Conservation (phyloP, 2,888 invertebrate genomes). For the Diplazon laetatorius region DNA sequence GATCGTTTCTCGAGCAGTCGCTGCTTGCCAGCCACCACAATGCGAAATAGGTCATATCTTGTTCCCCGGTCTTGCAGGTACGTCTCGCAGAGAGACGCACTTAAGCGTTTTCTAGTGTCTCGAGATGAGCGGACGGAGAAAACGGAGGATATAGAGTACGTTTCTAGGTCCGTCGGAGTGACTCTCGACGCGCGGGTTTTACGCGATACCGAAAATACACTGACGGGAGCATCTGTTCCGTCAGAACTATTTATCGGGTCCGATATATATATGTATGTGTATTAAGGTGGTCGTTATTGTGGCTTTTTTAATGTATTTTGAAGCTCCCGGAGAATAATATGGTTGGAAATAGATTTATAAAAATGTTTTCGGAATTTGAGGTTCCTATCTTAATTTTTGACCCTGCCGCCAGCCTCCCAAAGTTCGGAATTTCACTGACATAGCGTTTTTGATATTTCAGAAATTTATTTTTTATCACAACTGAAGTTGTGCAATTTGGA, state of each 20-base stretch:
- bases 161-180: slow-evolving; percentile 59
- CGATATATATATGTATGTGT: too few relatives aligned
- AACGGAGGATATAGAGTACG: slow-evolving; percentile 56
- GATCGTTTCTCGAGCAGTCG: slow-evolving; percentile 41
- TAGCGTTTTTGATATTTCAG: too few relatives aligned
- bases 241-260: neutral
- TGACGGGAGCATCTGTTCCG: neutral
- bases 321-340: too few relatives aligned
- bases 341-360: too few relatives aligned
- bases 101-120: slow-evolving; percentile 58
- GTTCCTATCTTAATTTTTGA: too few relatives aligned
- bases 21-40: slow-evolving; percentile 59
- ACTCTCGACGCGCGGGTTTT: slow-evolving; percentile 55
- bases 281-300: too few relatives aligned
- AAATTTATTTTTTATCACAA: too few relatives aligned
- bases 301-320: too few relatives aligned
- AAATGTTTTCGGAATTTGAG: too few relatives aligned
- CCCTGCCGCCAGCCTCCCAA: too few relatives aligned
- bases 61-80: slow-evolving; percentile 44
- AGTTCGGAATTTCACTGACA: too few relatives aligned
- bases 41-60: slow-evolving; percentile 74
- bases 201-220: slow-evolving; percentile 26
- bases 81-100: slow-evolving; percentile 56
- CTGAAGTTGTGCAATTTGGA: too few relatives aligned
- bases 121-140: slow-evolving; percentile 49